Conservation (phyloP, 1,140 invertebrate species). For the Polyergus mexicanus region DNA sequence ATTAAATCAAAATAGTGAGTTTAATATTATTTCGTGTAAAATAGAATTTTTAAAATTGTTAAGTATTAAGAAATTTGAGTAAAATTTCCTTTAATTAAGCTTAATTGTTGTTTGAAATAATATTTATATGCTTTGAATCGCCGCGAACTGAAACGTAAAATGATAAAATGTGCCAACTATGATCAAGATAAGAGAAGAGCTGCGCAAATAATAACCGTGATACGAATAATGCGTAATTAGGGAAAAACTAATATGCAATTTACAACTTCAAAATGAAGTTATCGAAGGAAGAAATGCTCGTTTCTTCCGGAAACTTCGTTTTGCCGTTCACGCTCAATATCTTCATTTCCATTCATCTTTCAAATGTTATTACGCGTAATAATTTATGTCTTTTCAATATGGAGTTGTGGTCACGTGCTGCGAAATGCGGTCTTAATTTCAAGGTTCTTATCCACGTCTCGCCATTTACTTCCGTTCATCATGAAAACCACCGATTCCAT, state of each 20-base stretch:
- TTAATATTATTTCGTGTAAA: neutral
- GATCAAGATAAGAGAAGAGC: constrained; percentile 18
- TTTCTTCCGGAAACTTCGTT: constrained; percentile 46
- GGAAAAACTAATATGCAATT: constrained; percentile 41
- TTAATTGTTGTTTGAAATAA: constrained; percentile 1
- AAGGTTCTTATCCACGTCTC: neutral
- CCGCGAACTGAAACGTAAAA: neutral
- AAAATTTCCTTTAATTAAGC: constrained; percentile 13
- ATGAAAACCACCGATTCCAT: neutral
- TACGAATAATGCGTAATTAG: constrained; percentile 43
- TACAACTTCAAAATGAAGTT: constrained; percentile 33
- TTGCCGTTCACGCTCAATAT: neutral
- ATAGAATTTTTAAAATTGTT: neutral
- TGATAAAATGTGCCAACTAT: constrained; percentile 25
- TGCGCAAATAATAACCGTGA: constrained; percentile 24
- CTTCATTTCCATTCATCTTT: constrained; percentile 30
- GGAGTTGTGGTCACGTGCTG: neutral
- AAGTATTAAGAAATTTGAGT: neutral
- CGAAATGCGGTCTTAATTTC: constrained; percentile 7
- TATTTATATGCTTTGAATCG: neutral
- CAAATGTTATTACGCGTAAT: neutral
- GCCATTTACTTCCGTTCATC: constrained; percentile 4
- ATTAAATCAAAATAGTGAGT: neutral
- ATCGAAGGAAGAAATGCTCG: constrained; percentile 33
- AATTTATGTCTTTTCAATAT: constrained; percentile 27